Percentiles rank a stretch among this genome's conserved stretches.
phyloP scores from a whole-genome alignment of 2,113 vertebrate genomes.

The Australoheros scitulus region DNA sequence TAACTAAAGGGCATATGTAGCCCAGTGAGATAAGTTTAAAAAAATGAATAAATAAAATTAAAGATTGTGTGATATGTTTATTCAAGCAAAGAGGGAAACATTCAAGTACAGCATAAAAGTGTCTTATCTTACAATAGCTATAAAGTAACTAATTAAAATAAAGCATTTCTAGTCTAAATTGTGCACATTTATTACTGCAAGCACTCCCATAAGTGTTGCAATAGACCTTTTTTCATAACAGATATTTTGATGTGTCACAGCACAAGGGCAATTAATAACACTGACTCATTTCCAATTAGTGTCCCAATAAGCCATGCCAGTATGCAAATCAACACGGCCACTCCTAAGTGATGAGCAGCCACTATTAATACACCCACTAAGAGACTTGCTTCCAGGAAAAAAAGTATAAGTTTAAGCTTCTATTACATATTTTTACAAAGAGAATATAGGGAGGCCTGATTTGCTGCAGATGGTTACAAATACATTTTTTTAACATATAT shows the following conservation, averaged over 20 bases:
- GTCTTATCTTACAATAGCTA: neutral
- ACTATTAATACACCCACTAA: neutral
- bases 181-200: constrained; percentile 14
- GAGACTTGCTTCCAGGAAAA: neutral
- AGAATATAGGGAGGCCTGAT: neutral
- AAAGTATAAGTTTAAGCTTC: neutral
- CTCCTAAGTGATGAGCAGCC: neutral
- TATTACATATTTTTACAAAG: neutral
- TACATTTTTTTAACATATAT: too few species aligned
- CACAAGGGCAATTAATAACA: neutral
- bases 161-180: constrained; percentile 2
- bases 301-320: neutral
- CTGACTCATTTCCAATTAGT: neutral
- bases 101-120: constrained; percentile 40
- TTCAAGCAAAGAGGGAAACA: constrained; percentile 12
- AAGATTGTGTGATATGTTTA: neutral
- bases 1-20: constrained; percentile 1
- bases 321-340: neutral
- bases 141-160: constrained; percentile 13
- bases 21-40: neutral
- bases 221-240: neutral
- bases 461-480: neutral
- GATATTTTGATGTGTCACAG: neutral
- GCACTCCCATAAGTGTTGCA: neutral
- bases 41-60: neutral